Conservation (phyloP, 2,888 invertebrate genomes). For the Leptarthrus brevirostris region DNA sequence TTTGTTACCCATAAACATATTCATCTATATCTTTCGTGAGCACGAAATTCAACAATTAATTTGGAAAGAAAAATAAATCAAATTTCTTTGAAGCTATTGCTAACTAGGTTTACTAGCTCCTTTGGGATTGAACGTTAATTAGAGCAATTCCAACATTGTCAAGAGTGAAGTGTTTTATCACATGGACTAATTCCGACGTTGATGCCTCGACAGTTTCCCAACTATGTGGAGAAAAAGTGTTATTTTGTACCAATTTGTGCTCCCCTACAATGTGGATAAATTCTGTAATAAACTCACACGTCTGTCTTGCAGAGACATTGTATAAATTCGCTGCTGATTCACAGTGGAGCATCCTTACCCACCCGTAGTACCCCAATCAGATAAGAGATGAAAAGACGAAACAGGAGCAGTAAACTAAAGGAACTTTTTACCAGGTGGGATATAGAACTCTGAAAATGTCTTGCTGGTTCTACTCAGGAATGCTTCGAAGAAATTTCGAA, state of each 20-base stretch:
- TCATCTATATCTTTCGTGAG: too few relatives aligned
- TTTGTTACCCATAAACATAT: too few relatives aligned
- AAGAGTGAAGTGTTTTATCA: slow-evolving; percentile 14
- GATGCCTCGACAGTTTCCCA: slow-evolving; percentile 10
- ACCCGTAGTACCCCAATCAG: slow-evolving; percentile 15
- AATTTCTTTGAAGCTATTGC: too few relatives aligned
- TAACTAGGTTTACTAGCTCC: background rate
- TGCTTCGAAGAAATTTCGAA: slow-evolving; percentile 8
- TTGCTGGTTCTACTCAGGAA: slow-evolving; percentile 19
- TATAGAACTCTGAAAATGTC: background rate
- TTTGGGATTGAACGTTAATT: background rate
- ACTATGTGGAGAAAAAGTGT: background rate
- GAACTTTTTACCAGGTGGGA: slow-evolving; percentile 21
- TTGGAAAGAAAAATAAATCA: too few relatives aligned
- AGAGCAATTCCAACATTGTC: slow-evolving; percentile 3
- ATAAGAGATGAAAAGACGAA: slow-evolving; percentile 19
- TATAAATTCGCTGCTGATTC: slow-evolving; percentile 4
- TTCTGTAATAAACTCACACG: background rate
- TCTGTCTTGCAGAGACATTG: background rate
- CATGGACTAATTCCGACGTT: slow-evolving; percentile 18
- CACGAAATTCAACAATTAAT: too few relatives aligned
- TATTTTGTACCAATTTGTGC: background rate
- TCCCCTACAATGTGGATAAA: background rate
- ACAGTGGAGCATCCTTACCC: background rate
- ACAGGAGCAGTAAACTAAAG: background rate